phyloP scores from a whole-genome alignment of 2,113 vertebrate genomes.

The Ornithorhynchus anatinus region DNA sequence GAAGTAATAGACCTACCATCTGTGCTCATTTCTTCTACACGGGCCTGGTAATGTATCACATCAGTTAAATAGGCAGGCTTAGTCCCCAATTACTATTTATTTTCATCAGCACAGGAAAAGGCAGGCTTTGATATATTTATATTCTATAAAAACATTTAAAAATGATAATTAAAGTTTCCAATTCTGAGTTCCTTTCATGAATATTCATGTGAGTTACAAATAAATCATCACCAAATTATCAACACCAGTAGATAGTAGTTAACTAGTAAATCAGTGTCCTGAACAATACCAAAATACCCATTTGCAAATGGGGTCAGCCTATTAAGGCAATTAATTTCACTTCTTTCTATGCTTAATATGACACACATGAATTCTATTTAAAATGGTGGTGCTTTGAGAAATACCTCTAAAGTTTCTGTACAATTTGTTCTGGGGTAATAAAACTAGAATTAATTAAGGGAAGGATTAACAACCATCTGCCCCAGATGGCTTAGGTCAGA shows the following conservation, averaged over 20 bases:
- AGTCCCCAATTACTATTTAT: constrained; percentile 51
- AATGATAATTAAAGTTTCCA: constrained; percentile 53
- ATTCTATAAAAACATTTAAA: constrained; percentile 58
- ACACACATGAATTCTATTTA: neutral
- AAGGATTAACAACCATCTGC: neutral
- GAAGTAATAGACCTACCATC: constrained; percentile 74
- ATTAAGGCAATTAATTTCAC: neutral
- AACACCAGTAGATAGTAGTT: neutral
- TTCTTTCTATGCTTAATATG: neutral
- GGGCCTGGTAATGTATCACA: constrained; percentile 63
- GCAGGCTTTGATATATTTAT: constrained; percentile 38
- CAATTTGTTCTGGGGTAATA: neutral
- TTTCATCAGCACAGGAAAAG: constrained; percentile 53
- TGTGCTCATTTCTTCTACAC: constrained; percentile 67
- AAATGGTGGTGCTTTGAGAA: neutral
- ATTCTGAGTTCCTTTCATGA: constrained; percentile 38
- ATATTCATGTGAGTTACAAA: constrained; percentile 43
- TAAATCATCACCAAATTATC: neutral
- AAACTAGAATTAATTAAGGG: neutral
- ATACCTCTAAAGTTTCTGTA: neutral
- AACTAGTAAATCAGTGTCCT: no score
- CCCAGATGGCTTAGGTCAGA: neutral
- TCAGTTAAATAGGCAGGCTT: constrained; percentile 52
- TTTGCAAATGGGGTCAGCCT: neutral
- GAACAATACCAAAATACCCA: neutral